Base-by-base conservation (phyloP, 1,140 invertebrate species). In the Plectrocnemia conspersa region DNA sequence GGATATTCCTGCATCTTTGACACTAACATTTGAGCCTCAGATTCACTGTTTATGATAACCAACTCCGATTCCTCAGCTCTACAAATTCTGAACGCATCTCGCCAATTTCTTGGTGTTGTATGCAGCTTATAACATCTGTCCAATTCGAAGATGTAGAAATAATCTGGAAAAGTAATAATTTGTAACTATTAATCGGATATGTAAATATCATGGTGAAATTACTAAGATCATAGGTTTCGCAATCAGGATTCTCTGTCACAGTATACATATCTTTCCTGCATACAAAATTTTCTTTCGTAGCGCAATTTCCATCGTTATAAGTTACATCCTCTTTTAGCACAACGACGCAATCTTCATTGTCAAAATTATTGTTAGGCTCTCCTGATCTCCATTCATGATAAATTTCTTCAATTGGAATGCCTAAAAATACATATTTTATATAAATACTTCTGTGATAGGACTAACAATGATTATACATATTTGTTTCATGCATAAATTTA, bases 71-170 rank as follows among this genome's bases (percentile, higher is more conserved):
- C 58, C 50, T 69, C 68, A 2, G 52, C 58, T 24, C 48, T 50
- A 45, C 68, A 69, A 21, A 54, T 46, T 52, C 52, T 55, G 47
- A 55, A 63, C 0, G 68, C 68, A 7, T 63, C 49, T 6, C 62
- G 54, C 63, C 64, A 69, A 7, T 40, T 61, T 13, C 42, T 45
- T 1, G 61, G 56, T 0, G 32, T 29, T 6, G 16, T 33, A 40
- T 69, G 68, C 33, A 66, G 56, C 44, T 68, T 69, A 49, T 67
- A 69, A 40, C 66, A 68, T n/a, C 23, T 16, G 11, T 55, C 21
- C 1, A 32, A n/a, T 4, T 38, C 15, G 5, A 16, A n/a, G 3
- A 35, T n/a, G 21, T n/a, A n/a, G n/a, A n/a, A n/a, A n/a, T n/a
- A n/a, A n/a, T n/a, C n/a, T n/a, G n/a, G n/a, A n/a, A n/a, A n/a